Evolutionary conservation across 2,113 vertebrate species (phyloP), one percentile per base, ranked within the genome.

Genomic region (Oryzias curvinotus): DNA sequence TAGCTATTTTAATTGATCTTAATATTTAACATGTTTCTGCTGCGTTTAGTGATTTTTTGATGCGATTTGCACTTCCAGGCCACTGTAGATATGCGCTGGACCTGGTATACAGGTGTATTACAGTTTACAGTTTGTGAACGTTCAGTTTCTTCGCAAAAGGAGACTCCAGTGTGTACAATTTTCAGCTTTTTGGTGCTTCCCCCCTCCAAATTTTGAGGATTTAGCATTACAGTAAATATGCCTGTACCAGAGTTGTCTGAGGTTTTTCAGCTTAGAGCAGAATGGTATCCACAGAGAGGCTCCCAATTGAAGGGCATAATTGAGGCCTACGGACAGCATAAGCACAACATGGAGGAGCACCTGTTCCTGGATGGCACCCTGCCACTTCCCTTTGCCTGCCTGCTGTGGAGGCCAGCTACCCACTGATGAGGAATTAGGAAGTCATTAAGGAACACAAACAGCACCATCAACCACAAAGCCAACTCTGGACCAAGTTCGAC

Each of bases 361-460:
- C 88, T 90, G 87, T 88, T 86, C 85, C 63, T 64, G 80, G 76
- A 85, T 89, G 88, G 88, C 90, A 80, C 70, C 70, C 67, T 83
- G 88, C 87, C 86, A 87, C 82, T 62, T 79, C 80, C 84, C 76
- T 52, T 76, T 73, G 85, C 80, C 80, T 81, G 81, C 86, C 89
- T 87, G 90, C 88, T 84, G 84, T 78, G 75, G 84, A 80, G 77
- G 83, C 80, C 70, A 81, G 81, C 75, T 79, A 85, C 85, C 79
- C 82, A 84, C 87, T 88, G 88, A 87, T 90, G 88, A 85, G 84
- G 78, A 89, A 91, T 90, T 90, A 90, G 81, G 86, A 88, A 88
- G 84, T 87, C 88, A 90, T 91, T 91, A 91, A 79, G 84, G 82
- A 90, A 88, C 87, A 91, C 85, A 89, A 89, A 88, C 85, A 88